Percentiles rank a stretch among this genome's conserved stretches.
Evolutionary conservation across 2,113 vertebrate genomes (phyloP).

Genomic region (Sinocyclocheilus anophthalmus): DNA sequence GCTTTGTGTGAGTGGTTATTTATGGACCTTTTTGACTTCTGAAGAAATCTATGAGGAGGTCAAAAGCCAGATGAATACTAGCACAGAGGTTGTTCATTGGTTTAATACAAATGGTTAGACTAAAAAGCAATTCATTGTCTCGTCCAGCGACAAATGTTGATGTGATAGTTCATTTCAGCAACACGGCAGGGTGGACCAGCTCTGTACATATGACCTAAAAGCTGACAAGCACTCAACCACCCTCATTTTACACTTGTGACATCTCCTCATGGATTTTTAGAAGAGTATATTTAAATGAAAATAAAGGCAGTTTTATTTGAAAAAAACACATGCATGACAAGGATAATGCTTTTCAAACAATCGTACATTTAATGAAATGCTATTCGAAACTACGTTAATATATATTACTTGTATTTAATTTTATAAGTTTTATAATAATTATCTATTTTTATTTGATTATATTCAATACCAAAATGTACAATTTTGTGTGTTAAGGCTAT

Average conservation of each 20-base stretch:
- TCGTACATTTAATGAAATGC: not conserved
- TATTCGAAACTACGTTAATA: not conserved
- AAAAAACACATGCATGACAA: not conserved
- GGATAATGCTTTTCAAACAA: not conserved
- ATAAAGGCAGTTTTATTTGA: not conserved
- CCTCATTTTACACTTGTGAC: constrained; percentile 29
- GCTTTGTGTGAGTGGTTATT: not conserved
- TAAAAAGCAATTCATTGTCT: not conserved
- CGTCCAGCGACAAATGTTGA: not conserved
- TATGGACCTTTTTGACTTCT: not conserved
- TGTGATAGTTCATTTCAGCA: constrained; percentile 47
- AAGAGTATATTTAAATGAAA: not conserved
- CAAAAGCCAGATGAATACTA: not conserved
- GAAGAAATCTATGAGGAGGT: not conserved
- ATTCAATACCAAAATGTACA: not conserved
- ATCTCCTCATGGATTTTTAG: not conserved
- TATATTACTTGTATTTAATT: no score
- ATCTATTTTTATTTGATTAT: not conserved
- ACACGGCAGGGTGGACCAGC: constrained; percentile 49
- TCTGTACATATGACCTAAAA: not conserved
- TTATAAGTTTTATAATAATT: no score
- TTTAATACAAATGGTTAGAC: not conserved
- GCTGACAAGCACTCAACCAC: not conserved
- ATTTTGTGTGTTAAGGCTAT: not conserved
- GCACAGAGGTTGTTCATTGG: not conserved